Evolutionary conservation across 2,113 vertebrate genomes (phyloP).

Genomic region (Spizaetus ornatus): DNA sequence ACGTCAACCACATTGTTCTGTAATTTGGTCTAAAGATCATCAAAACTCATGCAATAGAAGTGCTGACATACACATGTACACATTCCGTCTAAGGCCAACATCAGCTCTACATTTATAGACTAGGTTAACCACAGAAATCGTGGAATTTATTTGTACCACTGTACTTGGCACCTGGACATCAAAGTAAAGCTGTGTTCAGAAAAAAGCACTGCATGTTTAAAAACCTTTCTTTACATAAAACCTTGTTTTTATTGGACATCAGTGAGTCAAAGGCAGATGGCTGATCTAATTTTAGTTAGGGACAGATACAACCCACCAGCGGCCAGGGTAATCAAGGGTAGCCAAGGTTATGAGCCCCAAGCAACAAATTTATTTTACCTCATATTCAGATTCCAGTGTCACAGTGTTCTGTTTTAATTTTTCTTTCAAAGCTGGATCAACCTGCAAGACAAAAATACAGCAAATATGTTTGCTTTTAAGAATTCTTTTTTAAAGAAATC

Average conservation of each 20-base stretch:
- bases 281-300: conserved; percentile 62
- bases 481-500: neutral
- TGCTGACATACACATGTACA: neutral
- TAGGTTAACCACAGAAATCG: neutral
- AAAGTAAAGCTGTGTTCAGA: conserved; percentile 35
- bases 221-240: conserved; percentile 40
- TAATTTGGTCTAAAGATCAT: neutral
- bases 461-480: neutral
- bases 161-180: neutral
- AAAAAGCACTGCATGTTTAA: conserved; percentile 3
- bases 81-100: neutral
- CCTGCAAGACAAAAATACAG: conserved; percentile 59
- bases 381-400: conserved; percentile 87
- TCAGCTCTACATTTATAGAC: conserved; percentile 4
- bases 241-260: conserved; percentile 39
- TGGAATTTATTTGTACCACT: neutral
- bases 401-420: conserved; percentile 73
- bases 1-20: neutral
- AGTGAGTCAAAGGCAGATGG: conserved; percentile 48
- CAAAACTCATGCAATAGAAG: neutral
- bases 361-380: conserved; percentile 74
- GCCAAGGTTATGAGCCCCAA: conserved; percentile 16
- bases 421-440: conserved; percentile 82
- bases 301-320: conserved; percentile 30
- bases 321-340: conserved; percentile 28